These are phyloP conservation scores for Talpa occidentalis DNA, from an alignment of 2,113 vertebrate species.

Conservation along the genomic window DNA sequence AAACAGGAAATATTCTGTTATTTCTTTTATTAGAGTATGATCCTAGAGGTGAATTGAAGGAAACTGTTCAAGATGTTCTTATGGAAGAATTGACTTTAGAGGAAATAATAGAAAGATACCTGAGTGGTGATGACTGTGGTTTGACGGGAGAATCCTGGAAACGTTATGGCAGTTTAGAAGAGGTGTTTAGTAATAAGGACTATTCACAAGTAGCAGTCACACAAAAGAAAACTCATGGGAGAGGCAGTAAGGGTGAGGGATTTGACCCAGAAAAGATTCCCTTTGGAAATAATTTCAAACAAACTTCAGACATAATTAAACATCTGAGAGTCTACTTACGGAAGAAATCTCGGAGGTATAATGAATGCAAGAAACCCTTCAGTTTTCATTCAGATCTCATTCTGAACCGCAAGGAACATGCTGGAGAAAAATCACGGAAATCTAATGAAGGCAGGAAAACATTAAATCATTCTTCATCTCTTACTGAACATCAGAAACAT, in stretches of 20 bases:
- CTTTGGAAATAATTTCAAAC: constrained; percentile 25
- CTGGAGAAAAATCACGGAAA: constrained; percentile 62
- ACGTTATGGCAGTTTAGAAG: background rate
- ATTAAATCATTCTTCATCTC: constrained; percentile 11
- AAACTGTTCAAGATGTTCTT: constrained; percentile 32
- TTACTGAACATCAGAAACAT: constrained; percentile 38
- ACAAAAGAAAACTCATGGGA: constrained; percentile 52
- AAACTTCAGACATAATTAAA: constrained; percentile 35
- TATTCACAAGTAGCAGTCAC: constrained; percentile 10
- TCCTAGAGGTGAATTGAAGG: constrained; percentile 37
- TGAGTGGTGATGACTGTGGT: constrained; percentile 22
- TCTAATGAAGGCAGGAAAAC: background rate
- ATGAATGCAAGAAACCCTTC: constrained; percentile 70
- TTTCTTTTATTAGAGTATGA: constrained; percentile 75
- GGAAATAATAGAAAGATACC: constrained; percentile 63
- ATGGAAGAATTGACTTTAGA: constrained; percentile 67
- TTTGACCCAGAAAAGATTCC: constrained; percentile 17
- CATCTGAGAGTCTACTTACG: constrained; percentile 58
- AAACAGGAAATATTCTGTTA: constrained; percentile 59
- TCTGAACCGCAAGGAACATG: constrained; percentile 59
- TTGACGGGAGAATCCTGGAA: constrained; percentile 54
- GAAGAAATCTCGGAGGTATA: constrained; percentile 60
- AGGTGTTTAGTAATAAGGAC: background rate
- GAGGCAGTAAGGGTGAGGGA: background rate
- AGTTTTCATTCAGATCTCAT: constrained; percentile 75